Evolutionary conservation across 2,797 vertebrate genomes (phyloP), one percentile per base, ranked within the genome.

Genomic region (Myotis daubentonii): DNA sequence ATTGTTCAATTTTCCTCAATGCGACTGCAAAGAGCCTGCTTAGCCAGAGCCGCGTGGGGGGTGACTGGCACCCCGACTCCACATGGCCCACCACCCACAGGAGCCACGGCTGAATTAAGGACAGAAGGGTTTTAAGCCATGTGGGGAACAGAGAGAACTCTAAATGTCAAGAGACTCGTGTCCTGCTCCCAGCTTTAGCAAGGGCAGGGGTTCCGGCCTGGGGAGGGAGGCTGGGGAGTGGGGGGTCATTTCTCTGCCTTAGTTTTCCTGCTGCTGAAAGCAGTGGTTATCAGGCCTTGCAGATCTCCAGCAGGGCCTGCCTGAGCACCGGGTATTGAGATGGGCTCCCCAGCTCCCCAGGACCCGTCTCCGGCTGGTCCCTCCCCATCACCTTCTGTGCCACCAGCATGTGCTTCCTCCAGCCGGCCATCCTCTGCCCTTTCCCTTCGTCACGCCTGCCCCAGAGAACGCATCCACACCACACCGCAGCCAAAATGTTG

Each of bases 21-120:
- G 3, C 8, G 28, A 2, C 22, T 7, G 36, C 16, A 10, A 65
- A 36, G 74, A 11, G 8, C 57, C 20, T 15, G 16, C 10, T 17
- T 5, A 25, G 41, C 83, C 79, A 23, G 41, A 51, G 62, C 30
- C 49, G 47, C 20, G 20, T 8, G 28, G 38, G 38, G 5, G 65
- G 49, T 0, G 30, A 7, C 49, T 0, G 6, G 30, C 13, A 25
- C 19, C 38, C 28, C 41, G 3, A 12, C 13, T 13, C 60, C 0
- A 0, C 0, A 0, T 1, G 8, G 41, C 79, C 68, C 20, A 36
- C 60, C 33, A 4, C 41, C 38, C 2, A 11, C n/a, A 68, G 85
- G 44, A 84, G 83, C 74, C 74, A n/a, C 30, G 0, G 55, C 22
- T 8, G 51, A 81, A 57, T 36, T 8, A 28, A 78, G 15, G 70